Percentiles rank a stretch among this genome's conserved stretches.
Conservation (phyloP, 2,113 vertebrate species). For the Actenoides hombroni region DNA sequence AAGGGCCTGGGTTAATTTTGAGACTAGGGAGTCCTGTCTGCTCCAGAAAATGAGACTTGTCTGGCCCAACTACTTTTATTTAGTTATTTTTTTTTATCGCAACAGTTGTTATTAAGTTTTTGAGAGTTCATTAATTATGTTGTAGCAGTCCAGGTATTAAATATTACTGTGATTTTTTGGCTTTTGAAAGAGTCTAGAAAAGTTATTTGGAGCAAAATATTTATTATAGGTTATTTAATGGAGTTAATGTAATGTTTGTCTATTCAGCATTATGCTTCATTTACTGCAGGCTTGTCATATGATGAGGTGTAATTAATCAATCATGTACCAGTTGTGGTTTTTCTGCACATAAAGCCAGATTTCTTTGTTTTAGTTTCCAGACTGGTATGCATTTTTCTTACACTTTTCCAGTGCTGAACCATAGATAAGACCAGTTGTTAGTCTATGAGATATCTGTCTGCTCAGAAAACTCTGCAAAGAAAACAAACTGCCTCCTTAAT, state of each 20-base stretch:
- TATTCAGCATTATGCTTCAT: conserved; percentile 3
- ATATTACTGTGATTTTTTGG: background rate
- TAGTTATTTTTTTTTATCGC: background rate
- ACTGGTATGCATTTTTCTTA: background rate
- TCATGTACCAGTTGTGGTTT: conserved; percentile 3
- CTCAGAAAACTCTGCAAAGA: background rate
- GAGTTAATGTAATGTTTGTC: background rate
- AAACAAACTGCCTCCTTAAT: conserved; percentile 29
- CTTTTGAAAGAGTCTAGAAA: background rate
- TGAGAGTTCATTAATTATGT: background rate
- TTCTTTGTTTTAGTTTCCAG: background rate
- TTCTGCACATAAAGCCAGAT: background rate
- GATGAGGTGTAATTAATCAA: background rate
- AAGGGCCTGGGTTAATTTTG: background rate
- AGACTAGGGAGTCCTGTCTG: background rate
- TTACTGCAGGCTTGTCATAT: background rate
- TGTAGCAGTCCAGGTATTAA: background rate
- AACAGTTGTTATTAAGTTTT: background rate
- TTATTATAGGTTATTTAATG: background rate
- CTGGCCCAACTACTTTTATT: background rate
- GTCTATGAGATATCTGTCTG: background rate
- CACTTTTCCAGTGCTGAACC: background rate
- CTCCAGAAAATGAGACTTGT: background rate
- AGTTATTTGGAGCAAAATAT: background rate
- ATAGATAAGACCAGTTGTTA: background rate